Conservation (phyloP, 2,113 vertebrate genomes). For the Pogona vitticeps region DNA sequence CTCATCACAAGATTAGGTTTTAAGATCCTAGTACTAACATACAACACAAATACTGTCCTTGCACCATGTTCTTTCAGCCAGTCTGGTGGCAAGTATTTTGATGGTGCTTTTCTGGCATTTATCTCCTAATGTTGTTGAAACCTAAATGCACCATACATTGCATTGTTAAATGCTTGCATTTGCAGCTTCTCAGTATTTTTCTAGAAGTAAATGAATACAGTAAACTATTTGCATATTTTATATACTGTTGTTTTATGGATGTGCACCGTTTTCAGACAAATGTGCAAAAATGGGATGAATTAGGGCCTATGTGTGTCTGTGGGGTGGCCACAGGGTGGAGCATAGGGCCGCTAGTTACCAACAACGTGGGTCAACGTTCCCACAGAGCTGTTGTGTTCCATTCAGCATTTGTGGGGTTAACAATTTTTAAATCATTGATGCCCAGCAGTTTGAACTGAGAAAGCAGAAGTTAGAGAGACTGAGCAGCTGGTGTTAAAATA, state of each 20-base stretch:
- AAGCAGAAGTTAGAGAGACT: no score
- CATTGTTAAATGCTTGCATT: conserved; percentile 42
- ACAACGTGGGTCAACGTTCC: no score
- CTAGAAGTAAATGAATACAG: conserved; percentile 10
- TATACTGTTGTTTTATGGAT: conserved; percentile 15
- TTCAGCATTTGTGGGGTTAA: no score
- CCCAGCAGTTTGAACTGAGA: no score
- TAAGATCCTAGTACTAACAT: neutral
- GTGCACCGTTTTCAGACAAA: no score
- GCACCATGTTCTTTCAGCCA: neutral
- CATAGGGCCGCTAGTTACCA: no score
- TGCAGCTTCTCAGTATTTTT: conserved; percentile 25
- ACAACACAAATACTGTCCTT: neutral
- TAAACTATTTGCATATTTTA: conserved; percentile 5
- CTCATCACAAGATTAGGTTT: neutral
- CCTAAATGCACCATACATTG: neutral
- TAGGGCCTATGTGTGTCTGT: no score
- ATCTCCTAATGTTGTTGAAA: neutral
- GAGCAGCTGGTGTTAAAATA: no score
- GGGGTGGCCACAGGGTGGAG: no score
- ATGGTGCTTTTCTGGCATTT: neutral
- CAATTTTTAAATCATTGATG: no score
- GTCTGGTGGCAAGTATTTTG: neutral
- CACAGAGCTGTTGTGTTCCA: no score
- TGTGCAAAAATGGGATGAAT: no score